Base-by-base conservation (phyloP, 2,113 vertebrate species). In the Zapus hudsonius region DNA sequence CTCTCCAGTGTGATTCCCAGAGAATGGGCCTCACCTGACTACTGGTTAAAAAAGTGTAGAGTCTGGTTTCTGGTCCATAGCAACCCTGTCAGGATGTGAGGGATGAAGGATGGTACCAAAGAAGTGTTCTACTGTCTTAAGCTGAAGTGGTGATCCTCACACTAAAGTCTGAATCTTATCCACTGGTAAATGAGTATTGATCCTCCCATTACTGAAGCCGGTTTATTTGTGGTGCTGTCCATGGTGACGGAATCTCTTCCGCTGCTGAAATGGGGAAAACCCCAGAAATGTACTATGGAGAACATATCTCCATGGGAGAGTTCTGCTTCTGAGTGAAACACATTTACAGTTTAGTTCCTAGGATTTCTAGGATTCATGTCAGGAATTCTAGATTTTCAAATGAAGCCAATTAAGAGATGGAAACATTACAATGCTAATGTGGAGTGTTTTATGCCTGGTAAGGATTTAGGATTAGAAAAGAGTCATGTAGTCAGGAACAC, bases 271-370 rank as follows among this genome's bases (percentile, higher is more conserved):
- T 40, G 42, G 19, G 86, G 61, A 80, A 90, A 94, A 59, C 73
- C 63, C 4, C 22, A 74, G 70, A 25, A 52, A 16, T 57, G 44
- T 70, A 38, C 36, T 17, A 5, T 44, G 0, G 0, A 7, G 23
- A 20, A 55, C 13, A 7, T 8, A 25, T 47, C 17, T 79, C 36
- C 10, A 19, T 0, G 42, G 11, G n/a, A 66, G 3, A 10, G 83
- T 89, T 89, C n/a, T 91, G 36, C 59, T 80, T 89, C 44, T 66
- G 59, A 61, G 57, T 81, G 22, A 63, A 84, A 70, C 55, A 22
- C 19, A 38, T 31, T 44, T 29, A 15, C 36, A 86, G 20, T 66
- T 22, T 69, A 38, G 13, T 84, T 8, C 78, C 47, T 12, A 47
- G 7, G 47, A 12, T 12, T 47, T 47, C 61, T 89, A 89, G 44